These are phyloP conservation scores for Vanessa tameamea DNA, from an alignment of 1,140 invertebrate species.

Conservation along the genomic window DNA sequence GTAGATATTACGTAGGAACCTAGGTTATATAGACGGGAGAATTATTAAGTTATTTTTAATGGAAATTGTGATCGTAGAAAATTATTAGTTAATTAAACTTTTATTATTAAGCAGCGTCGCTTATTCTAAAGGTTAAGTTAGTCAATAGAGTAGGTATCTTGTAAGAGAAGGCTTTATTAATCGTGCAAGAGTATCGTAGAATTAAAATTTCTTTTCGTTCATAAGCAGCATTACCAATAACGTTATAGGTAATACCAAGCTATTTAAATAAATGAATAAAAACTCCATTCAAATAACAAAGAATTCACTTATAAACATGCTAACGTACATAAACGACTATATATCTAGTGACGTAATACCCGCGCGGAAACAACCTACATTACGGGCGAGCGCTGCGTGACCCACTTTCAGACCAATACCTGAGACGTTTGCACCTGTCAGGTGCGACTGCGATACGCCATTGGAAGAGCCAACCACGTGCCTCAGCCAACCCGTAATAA, in stretches of 20 bases:
- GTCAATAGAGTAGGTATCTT: too few species aligned
- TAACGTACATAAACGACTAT: background rate
- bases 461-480: conserved; percentile 35
- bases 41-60: background rate
- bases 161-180: too few species aligned
- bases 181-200: too few species aligned
- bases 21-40: conserved; percentile 3
- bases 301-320: background rate
- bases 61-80: too few species aligned
- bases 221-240: too few species aligned
- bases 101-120: background rate
- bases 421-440: conserved; percentile 47
- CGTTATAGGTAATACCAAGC: too few species aligned
- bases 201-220: too few species aligned
- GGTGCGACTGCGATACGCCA: conserved; percentile 34
- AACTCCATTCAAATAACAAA: too few species aligned
- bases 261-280: too few species aligned
- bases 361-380: conserved; percentile 23
- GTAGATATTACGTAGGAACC: conserved; percentile 21
- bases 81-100: background rate
- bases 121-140: too few species aligned
- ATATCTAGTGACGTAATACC: conserved; percentile 25
- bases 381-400: conserved; percentile 30
- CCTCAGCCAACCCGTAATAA: conserved; percentile 50
- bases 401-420: conserved; percentile 58